Base-by-base conservation (phyloP, 2,113 vertebrate genomes). In the Eretmochelys imbricata region DNA sequence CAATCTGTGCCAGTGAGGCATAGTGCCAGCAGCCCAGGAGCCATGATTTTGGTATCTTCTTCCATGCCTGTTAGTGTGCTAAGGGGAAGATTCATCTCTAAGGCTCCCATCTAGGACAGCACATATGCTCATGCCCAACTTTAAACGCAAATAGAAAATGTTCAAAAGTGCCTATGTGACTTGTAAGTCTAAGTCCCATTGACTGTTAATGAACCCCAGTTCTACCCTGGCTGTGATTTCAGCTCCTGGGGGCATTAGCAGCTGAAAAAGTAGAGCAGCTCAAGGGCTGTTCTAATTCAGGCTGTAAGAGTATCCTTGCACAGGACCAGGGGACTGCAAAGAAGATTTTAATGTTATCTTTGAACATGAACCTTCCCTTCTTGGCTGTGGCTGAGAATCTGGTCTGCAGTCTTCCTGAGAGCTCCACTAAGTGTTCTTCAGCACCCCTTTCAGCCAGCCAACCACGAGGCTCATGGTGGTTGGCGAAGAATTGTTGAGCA, bases 321-420 rank as follows among this genome's bases (percentile, higher is more conserved):
- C 0, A 2, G 81, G 35, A 87, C 29, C 10, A 22, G n/a, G 25
- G n/a, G 46, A 91, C 25, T n/a, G 84, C 22, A 86, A 87, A 31
- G 0, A 29, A 92, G 19, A 91, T 80, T 80, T 78, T 29, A 38
- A 65, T 65, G 46, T 42, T 82, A 80, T 88, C 83, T 38, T 80
- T 29, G 86, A 35, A 50, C 4, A 76, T 4, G 1, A 27, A 59
- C 54, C 35, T 65, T 84, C 48, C 80, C 69, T 72, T 79, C 76
- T 85, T 89, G n/a, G 69, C 55, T 82, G 46, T 19, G 86, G 20
- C 35, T 89, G 78, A 95, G 91, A 85, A 85, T 80, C 54, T 94
- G 48, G 19, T 80, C 59, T 59, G 51, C 11, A 62, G 72, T 53
- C 25, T 95, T 78, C 48, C 85, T 89, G 24, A 80, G 69, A 0